phyloP scores from a whole-genome alignment of 1,140 invertebrate species.

The Laupala kohalensis region DNA sequence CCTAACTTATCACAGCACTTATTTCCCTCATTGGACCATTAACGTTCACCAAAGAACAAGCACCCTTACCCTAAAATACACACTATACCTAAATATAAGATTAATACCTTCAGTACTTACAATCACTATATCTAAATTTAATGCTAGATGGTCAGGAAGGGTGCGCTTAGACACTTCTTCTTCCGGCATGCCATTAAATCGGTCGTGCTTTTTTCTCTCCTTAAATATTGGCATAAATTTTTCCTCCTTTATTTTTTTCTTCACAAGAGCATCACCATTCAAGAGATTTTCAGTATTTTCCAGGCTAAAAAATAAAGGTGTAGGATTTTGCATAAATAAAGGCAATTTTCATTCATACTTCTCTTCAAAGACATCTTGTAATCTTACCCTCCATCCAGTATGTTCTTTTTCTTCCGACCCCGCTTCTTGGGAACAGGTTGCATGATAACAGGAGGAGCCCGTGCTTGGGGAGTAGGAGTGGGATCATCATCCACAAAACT shows the following conservation, averaged over 20 bases:
- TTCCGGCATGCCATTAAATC: conserved; percentile 93
- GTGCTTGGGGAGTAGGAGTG: conserved; percentile 16
- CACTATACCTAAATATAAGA: too few species aligned
- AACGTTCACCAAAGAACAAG: too few species aligned
- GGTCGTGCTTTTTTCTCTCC: conserved; percentile 86
- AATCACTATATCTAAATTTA: conserved; percentile 93
- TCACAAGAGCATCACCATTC: conserved; percentile 10
- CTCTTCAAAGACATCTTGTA: not conserved
- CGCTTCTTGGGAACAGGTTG: conserved; percentile 61
- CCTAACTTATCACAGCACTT: too few species aligned
- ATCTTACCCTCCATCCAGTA: conserved; percentile 30
- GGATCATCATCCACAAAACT: conserved; percentile 65
- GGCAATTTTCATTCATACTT: not conserved
- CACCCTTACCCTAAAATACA: too few species aligned
- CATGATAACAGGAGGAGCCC: conserved; percentile 27
- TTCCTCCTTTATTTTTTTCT: conserved; percentile 28
- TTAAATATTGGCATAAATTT: conserved; percentile 49
- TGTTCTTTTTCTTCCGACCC: conserved; percentile 64
- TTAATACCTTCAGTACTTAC: conserved; percentile 64
- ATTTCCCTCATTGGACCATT: too few species aligned
- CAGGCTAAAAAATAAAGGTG: conserved; percentile 5
- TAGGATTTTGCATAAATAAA: not conserved
- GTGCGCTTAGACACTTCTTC: conserved; percentile 87
- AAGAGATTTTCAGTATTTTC: conserved; percentile 16
- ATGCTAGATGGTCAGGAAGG: conserved; percentile 82